A percentile compares a stretch with the other conserved stretches of the same genome.
These are phyloP conservation scores for Frankliniella fusca DNA, from an alignment of 2,888 invertebrate species.

Conservation along the genomic window DNA sequence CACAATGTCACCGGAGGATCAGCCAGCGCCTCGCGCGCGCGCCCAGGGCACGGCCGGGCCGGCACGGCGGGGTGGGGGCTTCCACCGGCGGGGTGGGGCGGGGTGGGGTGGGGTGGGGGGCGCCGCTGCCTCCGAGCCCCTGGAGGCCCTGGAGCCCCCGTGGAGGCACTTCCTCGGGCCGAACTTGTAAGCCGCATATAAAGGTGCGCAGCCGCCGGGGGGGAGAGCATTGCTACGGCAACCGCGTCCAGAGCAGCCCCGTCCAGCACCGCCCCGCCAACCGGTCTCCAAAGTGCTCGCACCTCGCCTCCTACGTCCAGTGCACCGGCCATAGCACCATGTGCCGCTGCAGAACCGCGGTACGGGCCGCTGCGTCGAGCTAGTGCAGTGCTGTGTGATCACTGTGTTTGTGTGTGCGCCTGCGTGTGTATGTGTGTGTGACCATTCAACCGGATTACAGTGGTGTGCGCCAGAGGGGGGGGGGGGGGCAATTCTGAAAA, in stretches of 20 bases:
- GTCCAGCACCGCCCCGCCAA: not conserved
- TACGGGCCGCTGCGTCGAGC: too few species aligned
- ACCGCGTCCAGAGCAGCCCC: not conserved
- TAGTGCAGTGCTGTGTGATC: too few species aligned
- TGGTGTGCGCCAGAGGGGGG: not conserved
- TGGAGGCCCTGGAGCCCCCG: not conserved
- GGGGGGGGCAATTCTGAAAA: not conserved
- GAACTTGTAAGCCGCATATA: conserved; percentile 4
- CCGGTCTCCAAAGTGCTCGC: too few species aligned
- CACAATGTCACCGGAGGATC: not conserved
- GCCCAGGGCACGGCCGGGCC: not conserved
- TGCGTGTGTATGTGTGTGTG: not conserved
- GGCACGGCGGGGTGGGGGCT: not conserved
- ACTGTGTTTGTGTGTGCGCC: not conserved
- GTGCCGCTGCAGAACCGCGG: too few species aligned
- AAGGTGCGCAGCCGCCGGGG: not conserved
- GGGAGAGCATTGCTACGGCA: not conserved
- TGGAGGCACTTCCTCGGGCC: not conserved
- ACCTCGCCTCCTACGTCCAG: too few species aligned
- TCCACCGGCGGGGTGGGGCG: not conserved
- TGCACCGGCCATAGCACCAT: too few species aligned
- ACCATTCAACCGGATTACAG: not conserved
- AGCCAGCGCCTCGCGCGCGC: not conserved
- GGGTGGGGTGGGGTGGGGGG: not conserved
- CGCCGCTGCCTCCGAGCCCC: not conserved